These are phyloP conservation scores for Antennarius maculatus DNA, from an alignment of 2,797 vertebrate species.

Conservation along the genomic window DNA sequence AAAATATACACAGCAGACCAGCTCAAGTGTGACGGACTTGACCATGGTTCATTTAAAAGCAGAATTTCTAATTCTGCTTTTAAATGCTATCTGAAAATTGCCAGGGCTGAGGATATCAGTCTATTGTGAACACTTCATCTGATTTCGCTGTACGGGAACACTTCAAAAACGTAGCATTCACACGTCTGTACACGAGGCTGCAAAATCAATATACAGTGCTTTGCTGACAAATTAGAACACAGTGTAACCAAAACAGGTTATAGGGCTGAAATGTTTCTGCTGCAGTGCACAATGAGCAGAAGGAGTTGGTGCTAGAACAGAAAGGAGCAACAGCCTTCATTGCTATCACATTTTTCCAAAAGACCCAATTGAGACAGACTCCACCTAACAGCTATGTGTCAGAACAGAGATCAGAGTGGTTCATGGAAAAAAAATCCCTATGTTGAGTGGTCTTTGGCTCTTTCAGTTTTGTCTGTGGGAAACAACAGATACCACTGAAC, in stretches of 20 bases:
- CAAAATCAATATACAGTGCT: constrained; percentile 26
- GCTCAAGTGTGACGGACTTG: constrained; percentile 41
- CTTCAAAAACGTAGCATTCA: neutral
- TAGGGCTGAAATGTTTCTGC: constrained; percentile 4
- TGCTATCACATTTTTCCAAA: constrained; percentile 3
- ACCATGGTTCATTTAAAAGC: constrained; percentile 36
- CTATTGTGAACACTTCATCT: constrained; percentile 15
- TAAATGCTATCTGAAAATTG: constrained; percentile 20
- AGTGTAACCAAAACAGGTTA: constrained; percentile 7
- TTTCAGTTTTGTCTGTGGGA: constrained; percentile 29
- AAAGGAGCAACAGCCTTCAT: neutral
- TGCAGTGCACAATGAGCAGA: neutral
- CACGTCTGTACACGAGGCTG: constrained; percentile 8
- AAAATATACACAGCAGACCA: constrained; percentile 5
- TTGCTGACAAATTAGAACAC: constrained; percentile 20
- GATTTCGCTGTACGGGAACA: neutral
- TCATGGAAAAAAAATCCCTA: constrained; percentile 17
- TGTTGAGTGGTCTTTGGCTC: constrained; percentile 28
- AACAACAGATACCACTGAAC: constrained; percentile 11
- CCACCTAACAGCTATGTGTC: constrained; percentile 20
- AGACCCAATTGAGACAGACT: constrained; percentile 20
- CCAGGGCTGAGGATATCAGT: constrained; percentile 21
- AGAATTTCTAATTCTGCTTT: constrained; percentile 34
- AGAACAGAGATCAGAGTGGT: constrained; percentile 30
- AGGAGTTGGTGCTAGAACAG: too few relatives aligned